Conservation (phyloP, 2,888 invertebrate genomes). For the Noctua pronuba region DNA sequence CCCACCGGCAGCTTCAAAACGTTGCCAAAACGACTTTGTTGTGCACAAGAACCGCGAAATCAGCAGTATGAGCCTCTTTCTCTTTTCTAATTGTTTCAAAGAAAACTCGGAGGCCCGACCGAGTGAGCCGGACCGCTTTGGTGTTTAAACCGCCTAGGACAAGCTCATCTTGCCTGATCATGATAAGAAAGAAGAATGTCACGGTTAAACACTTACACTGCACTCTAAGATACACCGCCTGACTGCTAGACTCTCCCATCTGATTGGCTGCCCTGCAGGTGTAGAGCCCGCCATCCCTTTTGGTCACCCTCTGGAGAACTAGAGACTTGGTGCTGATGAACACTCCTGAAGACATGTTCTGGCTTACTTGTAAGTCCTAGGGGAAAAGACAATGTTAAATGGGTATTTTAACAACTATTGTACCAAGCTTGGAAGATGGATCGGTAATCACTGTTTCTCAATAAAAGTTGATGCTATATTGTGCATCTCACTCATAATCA, state of each 20-base stretch:
- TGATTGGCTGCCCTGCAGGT: slow-evolving; percentile 96
- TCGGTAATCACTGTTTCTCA: neutral
- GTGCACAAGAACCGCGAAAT: no score
- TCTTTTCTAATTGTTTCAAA: no score
- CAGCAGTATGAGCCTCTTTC: no score
- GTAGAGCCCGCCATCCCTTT: slow-evolving; percentile 95
- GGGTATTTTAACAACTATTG: neutral
- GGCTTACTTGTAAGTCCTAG: slow-evolving; percentile 94
- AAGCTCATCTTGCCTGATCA: neutral
- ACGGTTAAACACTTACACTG: slow-evolving; percentile 93
- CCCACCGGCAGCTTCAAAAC: no score
- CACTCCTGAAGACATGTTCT: slow-evolving; percentile 95
- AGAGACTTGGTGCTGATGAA: slow-evolving; percentile 97
- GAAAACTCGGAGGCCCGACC: no score
- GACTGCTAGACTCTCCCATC: slow-evolving; percentile 95
- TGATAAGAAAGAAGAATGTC: neutral
- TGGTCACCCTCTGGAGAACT: slow-evolving; percentile 95
- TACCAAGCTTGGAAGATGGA: neutral
- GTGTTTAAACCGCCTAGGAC: neutral
- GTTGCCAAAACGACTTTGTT: neutral
- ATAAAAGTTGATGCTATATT: neutral
- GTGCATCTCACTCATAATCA: neutral
- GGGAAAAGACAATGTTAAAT: neutral
- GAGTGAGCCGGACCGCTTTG: neutral
- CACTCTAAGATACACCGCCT: slow-evolving; percentile 94